Conservation (phyloP, 2,888 invertebrate genomes). For the Xanthia icteritia region DNA sequence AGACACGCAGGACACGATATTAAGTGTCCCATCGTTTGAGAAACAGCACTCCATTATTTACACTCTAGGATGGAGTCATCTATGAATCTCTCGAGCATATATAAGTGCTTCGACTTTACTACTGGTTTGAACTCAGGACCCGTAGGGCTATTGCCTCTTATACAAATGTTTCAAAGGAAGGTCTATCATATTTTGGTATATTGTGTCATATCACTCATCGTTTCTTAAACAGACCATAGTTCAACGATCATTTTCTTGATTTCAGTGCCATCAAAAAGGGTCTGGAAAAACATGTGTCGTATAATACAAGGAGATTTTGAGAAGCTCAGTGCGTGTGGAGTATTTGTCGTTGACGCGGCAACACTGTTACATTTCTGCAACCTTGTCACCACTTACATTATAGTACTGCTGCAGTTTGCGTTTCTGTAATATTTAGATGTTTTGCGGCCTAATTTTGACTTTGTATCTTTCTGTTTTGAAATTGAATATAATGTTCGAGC, state of each 20-base stretch:
- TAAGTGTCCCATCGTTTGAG: background rate
- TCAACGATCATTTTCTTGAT: background rate
- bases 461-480: background rate
- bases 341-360: constrained; percentile 41
- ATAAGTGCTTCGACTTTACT: background rate
- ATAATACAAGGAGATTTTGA: constrained; percentile 30
- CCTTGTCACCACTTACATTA: constrained; percentile 41
- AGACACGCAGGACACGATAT: background rate
- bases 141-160: background rate
- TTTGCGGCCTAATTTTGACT: background rate
- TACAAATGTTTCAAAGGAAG: background rate
- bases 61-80: background rate
- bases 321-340: constrained; percentile 36
- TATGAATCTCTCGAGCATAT: background rate
- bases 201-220: background rate
- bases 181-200: background rate
- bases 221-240: background rate
- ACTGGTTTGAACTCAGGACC: background rate
- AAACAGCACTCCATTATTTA: background rate
- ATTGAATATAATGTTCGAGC: background rate
- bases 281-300: constrained; percentile 47
- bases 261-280: constrained; percentile 36
- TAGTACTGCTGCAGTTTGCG: constrained; percentile 48
- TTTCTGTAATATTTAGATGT: constrained; percentile 18
- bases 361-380: constrained; percentile 36